Evolutionary conservation across 2,888 invertebrate genomes (phyloP).

Genomic region (Andricus quercusramuli): DNA sequence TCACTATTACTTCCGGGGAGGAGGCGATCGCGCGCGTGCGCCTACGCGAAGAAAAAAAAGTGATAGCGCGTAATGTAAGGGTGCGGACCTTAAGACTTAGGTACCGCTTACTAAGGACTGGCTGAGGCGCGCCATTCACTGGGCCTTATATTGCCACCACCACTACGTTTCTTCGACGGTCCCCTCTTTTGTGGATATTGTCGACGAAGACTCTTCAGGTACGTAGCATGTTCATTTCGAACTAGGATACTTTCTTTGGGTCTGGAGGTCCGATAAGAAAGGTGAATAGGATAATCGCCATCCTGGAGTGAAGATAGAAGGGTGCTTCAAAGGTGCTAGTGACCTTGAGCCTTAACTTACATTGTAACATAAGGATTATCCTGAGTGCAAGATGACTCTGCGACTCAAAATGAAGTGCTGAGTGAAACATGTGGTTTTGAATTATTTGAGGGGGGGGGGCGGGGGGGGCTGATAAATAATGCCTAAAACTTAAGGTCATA

Average conservation of each 20-base stretch:
- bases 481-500: background rate
- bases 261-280: conserved; percentile 1
- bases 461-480: background rate
- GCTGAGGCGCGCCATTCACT: conserved; percentile 71
- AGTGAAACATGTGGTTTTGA: background rate
- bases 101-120: conserved; percentile 76
- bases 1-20: conserved; percentile 44
- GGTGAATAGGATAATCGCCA: background rate
- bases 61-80: conserved; percentile 55
- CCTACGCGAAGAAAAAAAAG: conserved; percentile 45
- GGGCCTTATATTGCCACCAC: conserved; percentile 77
- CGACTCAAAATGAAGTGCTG: background rate
- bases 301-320: conserved; percentile 2
- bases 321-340: conserved; percentile 3
- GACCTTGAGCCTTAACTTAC: conserved; percentile 20
- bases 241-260: conserved; percentile 45
- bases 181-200: conserved; percentile 59
- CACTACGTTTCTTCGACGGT: conserved; percentile 58
- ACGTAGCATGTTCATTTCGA: conserved; percentile 44
- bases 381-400: background rate
- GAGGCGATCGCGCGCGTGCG: conserved; percentile 43
- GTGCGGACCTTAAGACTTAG: conserved; percentile 67
- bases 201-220: conserved; percentile 45
- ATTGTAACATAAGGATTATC: background rate
- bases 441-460: background rate